Evolutionary conservation across 2,888 invertebrate genomes (phyloP).

Genomic region (Mimas tiliae): DNA sequence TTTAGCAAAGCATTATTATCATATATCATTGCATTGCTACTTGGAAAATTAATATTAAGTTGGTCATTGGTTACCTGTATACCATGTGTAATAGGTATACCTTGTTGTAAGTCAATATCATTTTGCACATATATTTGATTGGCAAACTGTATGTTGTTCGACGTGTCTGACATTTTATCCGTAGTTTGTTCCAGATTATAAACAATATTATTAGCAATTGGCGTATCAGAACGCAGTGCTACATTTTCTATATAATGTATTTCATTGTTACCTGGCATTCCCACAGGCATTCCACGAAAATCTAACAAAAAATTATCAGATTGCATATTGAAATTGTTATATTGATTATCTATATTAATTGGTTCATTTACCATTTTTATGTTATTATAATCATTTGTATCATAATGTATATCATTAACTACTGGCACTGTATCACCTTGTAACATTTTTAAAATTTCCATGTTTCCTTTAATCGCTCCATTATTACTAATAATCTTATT

Average conservation of each 20-base stretch:
- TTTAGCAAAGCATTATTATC: background rate
- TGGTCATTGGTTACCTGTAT: background rate
- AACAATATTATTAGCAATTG: background rate
- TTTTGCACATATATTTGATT: slow-evolving; percentile 7
- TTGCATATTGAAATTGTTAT: background rate
- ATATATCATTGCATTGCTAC: background rate
- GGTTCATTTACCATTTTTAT: background rate
- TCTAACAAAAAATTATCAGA: background rate
- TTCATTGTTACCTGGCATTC: background rate
- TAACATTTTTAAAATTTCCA: background rate
- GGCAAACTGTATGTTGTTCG: background rate
- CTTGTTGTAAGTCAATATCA: background rate
- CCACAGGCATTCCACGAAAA: background rate
- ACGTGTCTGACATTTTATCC: background rate
- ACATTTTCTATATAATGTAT: background rate
- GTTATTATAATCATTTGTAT: too few species aligned
- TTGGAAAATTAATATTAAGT: background rate
- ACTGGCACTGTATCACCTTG: background rate
- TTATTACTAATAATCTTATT: slow-evolving; percentile 3
- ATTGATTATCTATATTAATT: background rate
- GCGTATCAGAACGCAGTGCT: background rate
- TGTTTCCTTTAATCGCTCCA: background rate
- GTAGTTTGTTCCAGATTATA: background rate
- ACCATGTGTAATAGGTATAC: background rate
- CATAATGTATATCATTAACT: background rate